phyloP scores from a whole-genome alignment of 2,113 vertebrate species.

The Melanotaenia duboulayi region DNA sequence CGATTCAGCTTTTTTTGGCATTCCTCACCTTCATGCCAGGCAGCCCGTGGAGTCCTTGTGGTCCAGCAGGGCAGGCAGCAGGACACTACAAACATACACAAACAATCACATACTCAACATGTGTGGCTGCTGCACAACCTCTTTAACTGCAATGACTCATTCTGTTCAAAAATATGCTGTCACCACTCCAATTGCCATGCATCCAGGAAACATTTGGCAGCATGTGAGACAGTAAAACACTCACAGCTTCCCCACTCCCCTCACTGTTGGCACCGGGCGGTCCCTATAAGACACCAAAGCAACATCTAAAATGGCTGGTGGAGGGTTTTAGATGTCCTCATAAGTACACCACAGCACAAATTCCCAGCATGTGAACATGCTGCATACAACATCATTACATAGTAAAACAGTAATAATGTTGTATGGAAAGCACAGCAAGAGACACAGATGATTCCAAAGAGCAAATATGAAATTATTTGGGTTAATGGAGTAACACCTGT shows the following conservation, averaged over 20 bases:
- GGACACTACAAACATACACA: conserved; percentile 76
- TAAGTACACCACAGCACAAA: conserved; percentile 25
- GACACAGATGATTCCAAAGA: background rate
- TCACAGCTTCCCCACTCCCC: conserved; percentile 84
- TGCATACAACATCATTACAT: conserved; percentile 13
- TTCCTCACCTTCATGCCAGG: conserved; percentile 83
- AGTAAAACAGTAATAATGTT: background rate
- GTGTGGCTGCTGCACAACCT: background rate
- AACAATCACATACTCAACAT: background rate
- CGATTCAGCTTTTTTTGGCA: background rate
- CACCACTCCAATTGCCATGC: conserved; percentile 49
- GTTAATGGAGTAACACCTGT: background rate
- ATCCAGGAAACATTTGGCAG: conserved; percentile 44
- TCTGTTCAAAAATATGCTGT: conserved; percentile 18
- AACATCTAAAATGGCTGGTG: conserved; percentile 55
- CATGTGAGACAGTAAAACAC: conserved; percentile 63
- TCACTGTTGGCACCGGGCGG: conserved; percentile 78
- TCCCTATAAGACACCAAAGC: conserved; percentile 81
- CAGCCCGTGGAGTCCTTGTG: conserved; percentile 79
- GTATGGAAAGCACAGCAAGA: background rate
- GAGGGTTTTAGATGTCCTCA: conserved; percentile 47
- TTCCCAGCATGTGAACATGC: conserved; percentile 21
- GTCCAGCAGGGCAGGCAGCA: conserved; percentile 82
- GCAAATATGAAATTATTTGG: background rate
- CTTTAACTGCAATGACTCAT: conserved; percentile 6